Percentiles rank a stretch among this genome's conserved stretches.
These are phyloP conservation scores for Alloplasta piceator DNA, from an alignment of 2,888 invertebrate genomes.

Conservation along the genomic window DNA sequence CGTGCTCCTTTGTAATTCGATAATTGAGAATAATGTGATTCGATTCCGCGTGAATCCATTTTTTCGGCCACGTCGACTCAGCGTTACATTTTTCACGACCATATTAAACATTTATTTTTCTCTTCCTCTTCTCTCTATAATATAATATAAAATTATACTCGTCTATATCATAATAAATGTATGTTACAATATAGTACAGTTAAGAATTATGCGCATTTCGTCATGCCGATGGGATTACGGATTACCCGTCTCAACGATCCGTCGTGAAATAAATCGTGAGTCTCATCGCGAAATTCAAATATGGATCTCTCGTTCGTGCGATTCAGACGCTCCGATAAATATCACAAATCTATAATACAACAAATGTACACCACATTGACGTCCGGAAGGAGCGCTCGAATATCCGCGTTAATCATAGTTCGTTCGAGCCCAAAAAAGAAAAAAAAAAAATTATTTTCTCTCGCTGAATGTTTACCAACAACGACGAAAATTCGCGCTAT, in stretches of 20 bases:
- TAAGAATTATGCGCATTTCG: constrained; percentile 45
- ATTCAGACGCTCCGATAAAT: constrained; percentile 73
- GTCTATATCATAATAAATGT: constrained; percentile 77
- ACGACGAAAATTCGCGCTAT: constrained; percentile 81
- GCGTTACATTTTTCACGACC: constrained; percentile 21
- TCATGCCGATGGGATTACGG: not conserved
- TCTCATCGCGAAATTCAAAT: not conserved
- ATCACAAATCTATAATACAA: constrained; percentile 81
- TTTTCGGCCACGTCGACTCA: not conserved
- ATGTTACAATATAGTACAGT: constrained; percentile 82
- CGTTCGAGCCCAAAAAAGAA: too few relatives aligned
- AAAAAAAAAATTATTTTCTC: too few relatives aligned
- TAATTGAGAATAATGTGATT: too few relatives aligned
- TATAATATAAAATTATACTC: constrained; percentile 81
- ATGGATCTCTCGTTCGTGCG: not conserved
- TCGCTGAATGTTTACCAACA: constrained; percentile 71
- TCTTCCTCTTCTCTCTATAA: constrained; percentile 45
- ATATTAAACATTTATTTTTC: constrained; percentile 59
- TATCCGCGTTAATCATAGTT: too few relatives aligned
- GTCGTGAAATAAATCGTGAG: not conserved
- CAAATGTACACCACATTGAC: constrained; percentile 77
- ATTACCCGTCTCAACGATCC: not conserved
- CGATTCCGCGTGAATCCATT: not conserved
- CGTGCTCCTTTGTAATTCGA: too few relatives aligned
- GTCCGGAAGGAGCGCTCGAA: constrained; percentile 14